These are phyloP conservation scores for Muscicapa adusta DNA, from an alignment of 2,113 vertebrate species.

Conservation along the genomic window DNA sequence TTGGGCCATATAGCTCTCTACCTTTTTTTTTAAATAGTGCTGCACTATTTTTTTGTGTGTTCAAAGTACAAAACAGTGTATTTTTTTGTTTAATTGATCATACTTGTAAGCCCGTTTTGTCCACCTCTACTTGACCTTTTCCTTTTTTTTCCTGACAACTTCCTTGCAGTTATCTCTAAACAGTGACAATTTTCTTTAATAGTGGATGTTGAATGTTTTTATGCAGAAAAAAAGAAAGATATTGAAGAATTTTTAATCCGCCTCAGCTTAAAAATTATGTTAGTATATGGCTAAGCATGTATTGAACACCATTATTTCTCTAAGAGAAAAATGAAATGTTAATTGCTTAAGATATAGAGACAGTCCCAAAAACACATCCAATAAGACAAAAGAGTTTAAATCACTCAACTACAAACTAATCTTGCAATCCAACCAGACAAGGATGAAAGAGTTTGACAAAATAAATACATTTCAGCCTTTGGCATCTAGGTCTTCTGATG, in stretches of 20 bases:
- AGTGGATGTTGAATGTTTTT: neutral
- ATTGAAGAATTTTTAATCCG: neutral
- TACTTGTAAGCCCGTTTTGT: neutral
- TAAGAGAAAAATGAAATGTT: neutral
- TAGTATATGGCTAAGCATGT: neutral
- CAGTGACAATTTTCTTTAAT: neutral
- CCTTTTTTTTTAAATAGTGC: neutral
- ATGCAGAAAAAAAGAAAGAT: neutral
- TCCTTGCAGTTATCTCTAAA: neutral
- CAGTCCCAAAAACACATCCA: neutral
- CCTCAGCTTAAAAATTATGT: neutral
- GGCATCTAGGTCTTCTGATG: constrained; percentile 51
- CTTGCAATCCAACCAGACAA: neutral
- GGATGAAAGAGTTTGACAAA: constrained; percentile 23
- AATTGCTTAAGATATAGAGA: neutral
- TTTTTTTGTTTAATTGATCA: neutral
- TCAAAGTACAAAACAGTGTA: neutral
- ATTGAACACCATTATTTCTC: neutral
- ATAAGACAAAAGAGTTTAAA: constrained; percentile 10
- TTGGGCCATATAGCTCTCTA: neutral
- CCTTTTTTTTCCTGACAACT: neutral
- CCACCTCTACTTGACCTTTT: neutral
- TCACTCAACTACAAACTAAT: neutral
- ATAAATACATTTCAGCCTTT: constrained; percentile 36
- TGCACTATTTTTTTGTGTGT: neutral